Evolutionary conservation across 1,140 invertebrate genomes (phyloP), one percentile per base, ranked within the genome.

Genomic region (Drosophila guanche): DNA sequence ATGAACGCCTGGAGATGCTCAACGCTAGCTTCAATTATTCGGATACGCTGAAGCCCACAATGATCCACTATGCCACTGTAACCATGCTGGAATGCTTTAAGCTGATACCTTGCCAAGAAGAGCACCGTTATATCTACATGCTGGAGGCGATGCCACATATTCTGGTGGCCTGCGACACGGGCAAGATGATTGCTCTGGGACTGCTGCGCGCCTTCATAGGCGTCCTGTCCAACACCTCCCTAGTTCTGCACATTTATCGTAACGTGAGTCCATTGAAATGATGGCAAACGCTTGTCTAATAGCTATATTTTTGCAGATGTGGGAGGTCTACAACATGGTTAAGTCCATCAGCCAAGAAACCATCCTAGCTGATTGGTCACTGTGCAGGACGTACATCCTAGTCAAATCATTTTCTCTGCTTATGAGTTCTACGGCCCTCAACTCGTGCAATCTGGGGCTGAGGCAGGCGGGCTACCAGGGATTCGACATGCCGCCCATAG

Each of bases 1-100:
- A 46, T 47, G 25, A 47, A 0, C 45, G 63, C 1, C 41, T 86
- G 0, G 71, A 84, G 20, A 55, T 84, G 0, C 22, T 84, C 7
- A 84, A 79, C 37, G 62, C 70, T 4, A 52, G 76, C 22, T 79
- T 84, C 8, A 84, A 65, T 42, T 84, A 84, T 46, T 76, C 75
- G 0, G 79, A 84, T 51, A 84, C 67, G n/a, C 47, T 84, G 4
- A 84, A 84, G 27, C 79, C 79, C 14, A 84, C 79, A 20, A 84
- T 84, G 80, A 52, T 84, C 7, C 76, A 86, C 41, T 86, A 63
- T 53, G 63, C 63, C 7, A 70, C 73, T 2, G 43, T 51, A 1
- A 62, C 76, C 42, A 60, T 86, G 27, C 16, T 85, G 2, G 33
- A 43, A 2, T 66, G 47, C 14, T 52, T 77, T 7, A 80, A 48